Evolutionary conservation across 2,888 invertebrate genomes (phyloP).

Genomic region (Aspidapion aeneum): DNA sequence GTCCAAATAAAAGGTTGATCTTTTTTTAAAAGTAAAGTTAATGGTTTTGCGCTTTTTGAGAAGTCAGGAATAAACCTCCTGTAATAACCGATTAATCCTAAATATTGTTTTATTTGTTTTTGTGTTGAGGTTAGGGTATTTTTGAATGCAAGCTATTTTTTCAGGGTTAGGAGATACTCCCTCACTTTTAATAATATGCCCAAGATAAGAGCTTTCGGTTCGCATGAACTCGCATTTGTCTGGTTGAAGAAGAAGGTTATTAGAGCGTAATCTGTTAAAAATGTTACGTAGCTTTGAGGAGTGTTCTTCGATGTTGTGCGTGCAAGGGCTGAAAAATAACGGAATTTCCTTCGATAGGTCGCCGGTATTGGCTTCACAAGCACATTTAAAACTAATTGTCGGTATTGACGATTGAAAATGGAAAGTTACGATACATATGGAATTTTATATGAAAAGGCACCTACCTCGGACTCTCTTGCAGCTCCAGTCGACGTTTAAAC

Average conservation of each 20-base stretch:
- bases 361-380: no score
- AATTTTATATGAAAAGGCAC: no score
- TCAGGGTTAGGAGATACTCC: slow-evolving; percentile 41
- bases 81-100: slow-evolving; percentile 38
- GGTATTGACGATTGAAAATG: no score
- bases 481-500: no score
- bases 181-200: slow-evolving; percentile 38
- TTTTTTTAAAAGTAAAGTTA: slow-evolving; percentile 26
- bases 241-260: slow-evolving; percentile 22
- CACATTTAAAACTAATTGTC: no score
- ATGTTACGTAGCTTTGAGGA: slow-evolving; percentile 31
- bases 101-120: slow-evolving; percentile 37
- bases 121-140: slow-evolving; percentile 35
- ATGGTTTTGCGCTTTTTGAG: slow-evolving; percentile 34
- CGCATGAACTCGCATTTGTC: slow-evolving; percentile 41
- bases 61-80: slow-evolving; percentile 34
- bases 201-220: slow-evolving; percentile 41
- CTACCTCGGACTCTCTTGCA: no score
- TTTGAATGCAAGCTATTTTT: slow-evolving; percentile 30
- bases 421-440: no score
- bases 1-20: slow-evolving; percentile 21
- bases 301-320: no score
- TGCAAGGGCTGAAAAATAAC: no score
- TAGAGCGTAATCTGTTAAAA: slow-evolving; percentile 34
- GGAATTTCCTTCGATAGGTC: no score